Evolutionary conservation across 2,888 invertebrate species (phyloP).

Genomic region (Galeruca laticollis): DNA sequence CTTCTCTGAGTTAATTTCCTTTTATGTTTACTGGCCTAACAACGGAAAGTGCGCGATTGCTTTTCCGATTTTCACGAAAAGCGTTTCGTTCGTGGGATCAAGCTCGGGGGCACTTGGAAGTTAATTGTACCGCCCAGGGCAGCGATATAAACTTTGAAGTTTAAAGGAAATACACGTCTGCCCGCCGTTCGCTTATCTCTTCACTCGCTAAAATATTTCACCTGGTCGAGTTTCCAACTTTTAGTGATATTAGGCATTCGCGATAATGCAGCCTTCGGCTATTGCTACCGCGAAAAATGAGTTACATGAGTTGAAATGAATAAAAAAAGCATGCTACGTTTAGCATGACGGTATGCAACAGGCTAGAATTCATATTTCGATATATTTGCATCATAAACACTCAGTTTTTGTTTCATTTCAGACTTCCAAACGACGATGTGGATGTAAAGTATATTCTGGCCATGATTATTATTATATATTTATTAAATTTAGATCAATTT

Average conservation of each 20-base stretch:
- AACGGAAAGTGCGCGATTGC: conserved; percentile 26
- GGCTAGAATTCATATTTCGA: too few species aligned
- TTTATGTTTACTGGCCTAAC: conserved; percentile 15
- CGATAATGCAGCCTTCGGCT: conserved; percentile 25
- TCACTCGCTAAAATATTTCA: conserved; percentile 36
- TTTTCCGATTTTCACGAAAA: conserved; percentile 29
- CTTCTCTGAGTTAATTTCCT: conserved; percentile 3
- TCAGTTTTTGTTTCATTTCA: too few species aligned
- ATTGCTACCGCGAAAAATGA: not conserved
- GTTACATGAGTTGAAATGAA: not conserved
- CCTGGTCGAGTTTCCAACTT: conserved; percentile 36
- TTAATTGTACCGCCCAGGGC: conserved; percentile 42
- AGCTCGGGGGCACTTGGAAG: conserved; percentile 35
- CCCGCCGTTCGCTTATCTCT: conserved; percentile 35
- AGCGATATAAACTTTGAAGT: conserved; percentile 41
- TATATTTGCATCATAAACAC: too few species aligned
- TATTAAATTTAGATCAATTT: too few species aligned
- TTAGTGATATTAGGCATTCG: conserved; percentile 26
- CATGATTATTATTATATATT: too few species aligned
- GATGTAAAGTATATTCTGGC: too few species aligned
- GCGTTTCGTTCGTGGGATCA: conserved; percentile 22
- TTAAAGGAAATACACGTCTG: conserved; percentile 25
- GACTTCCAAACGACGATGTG: too few species aligned
- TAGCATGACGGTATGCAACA: too few species aligned
- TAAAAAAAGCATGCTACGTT: not conserved